Base-by-base conservation (phyloP, 1,140 invertebrate species). In the Mylabris phalerata region DNA sequence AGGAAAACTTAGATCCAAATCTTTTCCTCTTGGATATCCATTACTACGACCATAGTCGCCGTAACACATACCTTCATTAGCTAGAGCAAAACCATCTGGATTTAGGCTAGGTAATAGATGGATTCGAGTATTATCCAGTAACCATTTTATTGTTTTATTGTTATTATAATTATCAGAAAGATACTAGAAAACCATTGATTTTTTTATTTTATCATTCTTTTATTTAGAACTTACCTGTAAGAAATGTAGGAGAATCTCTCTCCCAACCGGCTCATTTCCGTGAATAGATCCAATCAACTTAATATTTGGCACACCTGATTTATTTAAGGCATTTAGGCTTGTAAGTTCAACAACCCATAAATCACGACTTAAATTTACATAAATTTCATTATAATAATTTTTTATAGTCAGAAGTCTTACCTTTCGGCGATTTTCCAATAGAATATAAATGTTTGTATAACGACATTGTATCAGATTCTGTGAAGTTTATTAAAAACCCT, bases 261-360 rank as follows among this genome's bases (percentile, higher is more conserved):
- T 67, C 10, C 80, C 79, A 3, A 81, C 77, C 2, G 77, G 77
- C 66, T 82, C 77, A 62, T 80, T 79, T 25, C 81, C 80, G 64
- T 82, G 80, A 66, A 82, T 80, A 62, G 81, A 81, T 39, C 75
- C 80, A 13, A 82, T 73, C 24, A 79, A 74, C 69, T 83, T 82
- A 3, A 82, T 76, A 64, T 82, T 79, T 24, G 80, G 80, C 27
- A 77, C 73, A 9, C 75, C 71, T 38, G 81, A 69, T 65, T 69
- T 74, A 74, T 67, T 32, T 32, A 6, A 3, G 27, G 27, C 6
- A 65, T 67, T 32, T 59, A 75, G 57, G 63, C 71, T 77, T 0
- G 81, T 76, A 5, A 85, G 73, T 60, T 83, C 76, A 62, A 85
- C 66, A 6, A 84, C 82, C 81, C 80, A 84, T 27, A 86, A 71